Conservation (phyloP, 1,140 invertebrate genomes). For the Pantala flavescens region DNA sequence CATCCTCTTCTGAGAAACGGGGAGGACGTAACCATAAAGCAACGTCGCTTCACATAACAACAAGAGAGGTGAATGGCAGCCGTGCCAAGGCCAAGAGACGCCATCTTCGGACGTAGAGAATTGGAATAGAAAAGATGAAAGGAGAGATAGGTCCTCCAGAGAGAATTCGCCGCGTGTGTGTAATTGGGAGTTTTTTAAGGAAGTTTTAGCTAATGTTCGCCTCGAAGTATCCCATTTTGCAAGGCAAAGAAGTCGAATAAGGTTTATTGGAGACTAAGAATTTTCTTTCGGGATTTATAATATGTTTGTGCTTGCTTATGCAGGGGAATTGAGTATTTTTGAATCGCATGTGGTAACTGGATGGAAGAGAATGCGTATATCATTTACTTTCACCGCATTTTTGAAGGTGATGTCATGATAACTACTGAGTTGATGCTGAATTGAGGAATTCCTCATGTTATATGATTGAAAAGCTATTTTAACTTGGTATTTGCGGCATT, state of each 20-base stretch:
- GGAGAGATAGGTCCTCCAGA: background rate
- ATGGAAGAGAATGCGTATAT: too few species aligned
- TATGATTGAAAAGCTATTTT: too few species aligned
- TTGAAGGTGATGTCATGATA: too few species aligned
- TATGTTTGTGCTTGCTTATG: background rate
- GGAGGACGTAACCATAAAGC: background rate
- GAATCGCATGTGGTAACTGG: too few species aligned
- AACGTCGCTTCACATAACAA: background rate
- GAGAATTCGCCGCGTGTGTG: background rate
- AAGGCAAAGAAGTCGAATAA: background rate
- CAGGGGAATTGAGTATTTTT: too few species aligned
- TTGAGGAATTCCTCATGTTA: too few species aligned
- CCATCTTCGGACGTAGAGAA: background rate
- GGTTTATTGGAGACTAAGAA: background rate
- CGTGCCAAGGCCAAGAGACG: background rate
- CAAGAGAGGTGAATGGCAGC: slow-evolving; percentile 2
- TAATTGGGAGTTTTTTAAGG: background rate
- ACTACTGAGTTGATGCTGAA: too few species aligned
- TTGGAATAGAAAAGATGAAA: background rate
- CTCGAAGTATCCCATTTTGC: background rate
- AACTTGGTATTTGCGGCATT: too few species aligned
- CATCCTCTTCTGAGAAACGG: background rate
- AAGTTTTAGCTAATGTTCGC: background rate
- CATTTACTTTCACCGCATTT: too few species aligned
- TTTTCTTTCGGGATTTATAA: background rate